Evolutionary conservation across 2,888 invertebrate genomes (phyloP), one percentile per base, ranked within the genome.

Genomic region (Diarsia rubi): DNA sequence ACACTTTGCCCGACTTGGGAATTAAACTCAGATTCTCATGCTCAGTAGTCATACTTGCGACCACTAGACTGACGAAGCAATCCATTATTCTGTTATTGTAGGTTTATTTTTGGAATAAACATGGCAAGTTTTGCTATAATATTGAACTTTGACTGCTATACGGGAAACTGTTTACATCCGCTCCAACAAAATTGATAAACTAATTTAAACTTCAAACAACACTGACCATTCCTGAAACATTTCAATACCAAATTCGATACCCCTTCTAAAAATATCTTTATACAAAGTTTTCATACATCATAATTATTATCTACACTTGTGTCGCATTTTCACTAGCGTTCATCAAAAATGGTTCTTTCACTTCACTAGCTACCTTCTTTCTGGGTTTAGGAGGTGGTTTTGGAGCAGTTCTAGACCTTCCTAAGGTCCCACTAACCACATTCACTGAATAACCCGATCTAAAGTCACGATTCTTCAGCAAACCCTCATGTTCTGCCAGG

Each of bases 271-370:
- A 67, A 59, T 81, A 59, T 31, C 27, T 63, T 67, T 71, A 59
- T 63, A 78, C 74, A 82, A 69, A 72, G 66, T 65, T 64, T 60
- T 45, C n/a, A 27, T 60, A 67, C 57, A 71, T 73, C 44, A 27
- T 76, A 14, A 65, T 54, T 27, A 45, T 74, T 57, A 42, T 81
- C 97, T 97, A 98, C 95, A 98, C 98, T 96, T 98, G 98, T 83
- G 98, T 98, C 69, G 98, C 98, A 88, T 98, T 98, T 89, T 98
- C 98, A 78, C 98, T 97, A 91, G 98, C 97, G 93, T 98, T 98
- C 92, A 98, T 98, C 90, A 98, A 97, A 88, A 98, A 97, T 74
- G 98, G 98, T 88, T 98, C 98, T 89, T 97, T 97, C 87, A 96
- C 91, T 84, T 96, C 97, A 77, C 97, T 97, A 37, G 97, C 97